phyloP scores from a whole-genome alignment of 2,888 invertebrate species.

The Drosophila leonis region DNA sequence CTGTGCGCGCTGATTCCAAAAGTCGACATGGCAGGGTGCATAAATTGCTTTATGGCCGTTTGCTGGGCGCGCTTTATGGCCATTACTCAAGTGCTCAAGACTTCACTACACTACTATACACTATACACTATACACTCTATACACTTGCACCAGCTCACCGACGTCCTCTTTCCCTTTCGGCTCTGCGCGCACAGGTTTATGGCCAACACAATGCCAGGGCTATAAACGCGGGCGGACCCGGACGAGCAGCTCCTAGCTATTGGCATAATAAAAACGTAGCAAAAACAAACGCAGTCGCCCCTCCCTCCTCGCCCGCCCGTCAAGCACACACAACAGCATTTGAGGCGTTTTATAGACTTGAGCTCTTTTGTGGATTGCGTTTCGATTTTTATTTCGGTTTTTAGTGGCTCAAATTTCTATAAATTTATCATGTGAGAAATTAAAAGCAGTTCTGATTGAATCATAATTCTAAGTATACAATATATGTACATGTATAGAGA shows the following conservation, averaged over 20 bases:
- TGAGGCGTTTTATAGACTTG: conserved; percentile 52
- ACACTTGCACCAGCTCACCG: conserved; percentile 9
- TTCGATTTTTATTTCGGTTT: conserved; percentile 57
- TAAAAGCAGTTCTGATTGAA: conserved; percentile 76
- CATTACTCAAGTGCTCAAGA: conserved; percentile 80
- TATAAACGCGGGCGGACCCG: conserved; percentile 65
- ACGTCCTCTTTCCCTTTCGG: not conserved
- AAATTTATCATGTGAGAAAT: conserved; percentile 77
- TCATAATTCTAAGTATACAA: conserved; percentile 66
- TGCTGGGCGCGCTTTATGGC: conserved; percentile 76
- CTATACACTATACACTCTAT: conserved; percentile 17
- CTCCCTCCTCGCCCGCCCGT: not conserved
- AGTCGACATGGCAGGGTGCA: conserved; percentile 70
- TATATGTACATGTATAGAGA: too few species aligned
- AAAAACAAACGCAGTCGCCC: conserved; percentile 54
- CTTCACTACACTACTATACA: conserved; percentile 28
- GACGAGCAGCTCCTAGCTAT: conserved; percentile 65
- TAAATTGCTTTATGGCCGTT: conserved; percentile 79
- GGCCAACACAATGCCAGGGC: conserved; percentile 67
- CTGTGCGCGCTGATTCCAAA: conserved; percentile 77
- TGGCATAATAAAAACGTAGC: conserved; percentile 76
- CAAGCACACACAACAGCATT: not conserved
- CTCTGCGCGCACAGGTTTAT: conserved; percentile 58
- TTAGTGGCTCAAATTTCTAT: conserved; percentile 71
- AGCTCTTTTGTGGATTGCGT: conserved; percentile 64